A percentile compares a stretch with the other conserved stretches of the same genome.
phyloP scores from a whole-genome alignment of 2,113 vertebrate genomes.

The Sebastes schlegelii region DNA sequence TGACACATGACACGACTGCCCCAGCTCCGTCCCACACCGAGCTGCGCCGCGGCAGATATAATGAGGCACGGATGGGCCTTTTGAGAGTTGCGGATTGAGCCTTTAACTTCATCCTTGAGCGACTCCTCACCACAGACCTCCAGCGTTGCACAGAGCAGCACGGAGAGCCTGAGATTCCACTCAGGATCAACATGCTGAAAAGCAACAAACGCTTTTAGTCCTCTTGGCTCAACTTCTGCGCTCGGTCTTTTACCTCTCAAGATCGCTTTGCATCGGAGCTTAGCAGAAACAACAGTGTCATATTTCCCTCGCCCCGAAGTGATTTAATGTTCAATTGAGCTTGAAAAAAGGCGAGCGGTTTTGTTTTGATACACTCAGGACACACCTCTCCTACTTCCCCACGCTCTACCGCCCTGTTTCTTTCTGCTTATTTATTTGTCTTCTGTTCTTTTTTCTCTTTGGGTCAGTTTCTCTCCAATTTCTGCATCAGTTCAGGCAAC shows the following conservation, averaged over 20 bases:
- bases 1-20: conserved; percentile 51
- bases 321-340: conserved; percentile 65
- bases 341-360: conserved; percentile 46
- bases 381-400: conserved; percentile 39
- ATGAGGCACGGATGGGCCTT: conserved; percentile 16
- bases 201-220: conserved; percentile 65
- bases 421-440: conserved; percentile 25
- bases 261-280: conserved; percentile 26
- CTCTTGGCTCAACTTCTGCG: conserved; percentile 46
- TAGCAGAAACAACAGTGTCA: conserved; percentile 63
- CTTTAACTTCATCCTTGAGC: conserved; percentile 56
- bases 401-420: conserved; percentile 16
- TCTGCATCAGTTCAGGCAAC: conserved; percentile 11
- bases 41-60: conserved; percentile 18
- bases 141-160: conserved; percentile 27
- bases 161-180: conserved; percentile 60
- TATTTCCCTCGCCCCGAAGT: conserved; percentile 57
- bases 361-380: conserved; percentile 60
- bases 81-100: conserved; percentile 31
- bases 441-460: conserved; percentile 6
- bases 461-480: neutral
- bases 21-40: neutral
- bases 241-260: conserved; percentile 42
- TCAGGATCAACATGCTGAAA: conserved; percentile 55
- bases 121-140: conserved; percentile 39